phyloP scores from a whole-genome alignment of 53 echinoderm and acorn worm genomes.

The Apostichopus leukothele region DNA sequence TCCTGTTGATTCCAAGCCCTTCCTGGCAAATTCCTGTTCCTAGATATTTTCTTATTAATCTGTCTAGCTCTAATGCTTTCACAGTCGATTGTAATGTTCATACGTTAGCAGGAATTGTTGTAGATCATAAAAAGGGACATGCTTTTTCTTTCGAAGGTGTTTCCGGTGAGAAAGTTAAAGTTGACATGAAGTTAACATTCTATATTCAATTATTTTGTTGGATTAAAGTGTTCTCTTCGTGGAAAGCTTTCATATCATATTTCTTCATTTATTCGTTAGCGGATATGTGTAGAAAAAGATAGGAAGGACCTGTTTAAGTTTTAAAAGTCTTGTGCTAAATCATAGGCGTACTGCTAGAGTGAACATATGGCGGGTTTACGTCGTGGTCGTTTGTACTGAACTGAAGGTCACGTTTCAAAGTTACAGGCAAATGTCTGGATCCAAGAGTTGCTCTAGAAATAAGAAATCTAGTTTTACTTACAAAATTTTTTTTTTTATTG shows the following conservation, averaged over 20 bases:
- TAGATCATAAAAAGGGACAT: background rate
- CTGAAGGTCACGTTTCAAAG: too few species aligned
- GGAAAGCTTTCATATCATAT: background rate
- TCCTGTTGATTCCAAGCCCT: background rate
- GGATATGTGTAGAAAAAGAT: background rate
- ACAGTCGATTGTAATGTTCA: background rate
- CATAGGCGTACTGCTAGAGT: too few species aligned
- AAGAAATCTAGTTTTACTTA: too few species aligned
- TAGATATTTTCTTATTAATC: background rate
- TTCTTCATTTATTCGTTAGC: background rate
- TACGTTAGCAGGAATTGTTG: background rate
- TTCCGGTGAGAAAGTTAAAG: background rate
- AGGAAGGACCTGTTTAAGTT: too few species aligned
- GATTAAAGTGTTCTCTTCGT: constrained; percentile 1
- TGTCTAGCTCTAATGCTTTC: background rate
- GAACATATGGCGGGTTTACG: too few species aligned
- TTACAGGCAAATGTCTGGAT: too few species aligned
- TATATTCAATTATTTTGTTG: background rate
- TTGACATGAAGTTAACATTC: background rate
- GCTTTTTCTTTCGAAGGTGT: background rate
- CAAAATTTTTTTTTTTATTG: too few species aligned
- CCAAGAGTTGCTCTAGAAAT: too few species aligned
- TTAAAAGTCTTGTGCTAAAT: too few species aligned
- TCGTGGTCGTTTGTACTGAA: too few species aligned
- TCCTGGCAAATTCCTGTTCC: background rate